These are phyloP conservation scores for Isaurus tuberculatus DNA, from an alignment of 92 coral and sea anemone genomes.

Conservation along the genomic window DNA sequence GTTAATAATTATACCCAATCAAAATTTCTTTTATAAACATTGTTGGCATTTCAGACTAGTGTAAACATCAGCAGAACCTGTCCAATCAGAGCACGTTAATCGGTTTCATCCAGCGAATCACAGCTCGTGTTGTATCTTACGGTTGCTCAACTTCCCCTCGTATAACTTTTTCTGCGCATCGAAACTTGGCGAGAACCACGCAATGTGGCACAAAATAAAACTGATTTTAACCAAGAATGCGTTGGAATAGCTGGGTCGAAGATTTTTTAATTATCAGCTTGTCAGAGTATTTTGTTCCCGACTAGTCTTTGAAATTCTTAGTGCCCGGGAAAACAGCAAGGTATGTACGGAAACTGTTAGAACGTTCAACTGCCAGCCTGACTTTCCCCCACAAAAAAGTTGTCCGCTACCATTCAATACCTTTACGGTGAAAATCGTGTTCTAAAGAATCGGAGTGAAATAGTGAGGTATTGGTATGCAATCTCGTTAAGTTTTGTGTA, in stretches of 20 bases:
- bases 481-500: neutral
- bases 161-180: slow-evolving; percentile 21
- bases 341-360: slow-evolving; percentile 10
- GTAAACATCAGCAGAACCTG: slow-evolving; percentile 43
- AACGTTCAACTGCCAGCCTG: neutral
- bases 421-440: neutral
- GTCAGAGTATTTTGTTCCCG: slow-evolving; percentile 12
- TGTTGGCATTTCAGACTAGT: slow-evolving; percentile 15
- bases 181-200: slow-evolving; percentile 35
- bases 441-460: neutral
- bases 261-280: slow-evolving; percentile 2
- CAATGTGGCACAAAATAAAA: slow-evolving; percentile 50
- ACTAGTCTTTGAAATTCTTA: slow-evolving; percentile 11
- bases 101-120: slow-evolving; percentile 12
- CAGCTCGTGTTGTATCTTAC: slow-evolving; percentile 9
- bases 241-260: neutral
- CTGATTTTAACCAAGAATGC: slow-evolving; percentile 5
- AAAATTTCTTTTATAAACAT: slow-evolving; percentile 21
- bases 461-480: neutral
- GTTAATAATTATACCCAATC: slow-evolving; percentile 52
- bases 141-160: neutral
- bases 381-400: neutral
- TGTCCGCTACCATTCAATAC: neutral
- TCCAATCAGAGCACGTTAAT: slow-evolving; percentile 30
- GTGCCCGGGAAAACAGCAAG: slow-evolving; percentile 25